Conservation (phyloP, 1,140 invertebrate species). For the Aculops lycopersici region DNA sequence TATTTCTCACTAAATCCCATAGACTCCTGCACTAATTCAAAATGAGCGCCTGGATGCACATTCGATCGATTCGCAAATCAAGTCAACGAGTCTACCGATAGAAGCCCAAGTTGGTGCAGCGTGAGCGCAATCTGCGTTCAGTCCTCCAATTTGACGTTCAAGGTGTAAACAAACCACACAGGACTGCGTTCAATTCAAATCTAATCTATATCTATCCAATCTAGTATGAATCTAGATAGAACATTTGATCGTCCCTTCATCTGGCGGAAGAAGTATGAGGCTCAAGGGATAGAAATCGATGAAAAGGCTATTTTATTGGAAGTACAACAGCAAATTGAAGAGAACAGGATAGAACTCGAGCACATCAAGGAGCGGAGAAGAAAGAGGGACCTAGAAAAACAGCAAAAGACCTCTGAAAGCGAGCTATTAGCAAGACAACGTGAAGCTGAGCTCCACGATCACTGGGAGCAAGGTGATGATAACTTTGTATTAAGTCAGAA, state of each 20-base stretch:
- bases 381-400: not conserved
- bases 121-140: no score
- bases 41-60: no score
- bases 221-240: not conserved
- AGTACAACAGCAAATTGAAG: not conserved
- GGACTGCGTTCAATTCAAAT: no score
- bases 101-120: no score
- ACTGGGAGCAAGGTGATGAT: constrained; percentile 77
- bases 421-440: constrained; percentile 40
- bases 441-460: constrained; percentile 65
- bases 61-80: no score
- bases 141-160: no score
- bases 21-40: no score
- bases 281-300: not conserved
- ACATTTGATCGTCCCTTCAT: not conserved
- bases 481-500: constrained; percentile 66
- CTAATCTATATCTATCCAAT: no score
- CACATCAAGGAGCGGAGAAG: not conserved
- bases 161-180: no score
- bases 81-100: no score
- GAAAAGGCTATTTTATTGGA: not conserved
- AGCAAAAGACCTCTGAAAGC: not conserved
- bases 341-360: not conserved
- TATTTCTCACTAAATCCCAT: no score
- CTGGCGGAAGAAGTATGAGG: not conserved